Percentiles rank a stretch among this genome's conserved stretches.
Evolutionary conservation across 2,113 vertebrate species (phyloP).

Genomic region (Microtus pennsylvanicus): DNA sequence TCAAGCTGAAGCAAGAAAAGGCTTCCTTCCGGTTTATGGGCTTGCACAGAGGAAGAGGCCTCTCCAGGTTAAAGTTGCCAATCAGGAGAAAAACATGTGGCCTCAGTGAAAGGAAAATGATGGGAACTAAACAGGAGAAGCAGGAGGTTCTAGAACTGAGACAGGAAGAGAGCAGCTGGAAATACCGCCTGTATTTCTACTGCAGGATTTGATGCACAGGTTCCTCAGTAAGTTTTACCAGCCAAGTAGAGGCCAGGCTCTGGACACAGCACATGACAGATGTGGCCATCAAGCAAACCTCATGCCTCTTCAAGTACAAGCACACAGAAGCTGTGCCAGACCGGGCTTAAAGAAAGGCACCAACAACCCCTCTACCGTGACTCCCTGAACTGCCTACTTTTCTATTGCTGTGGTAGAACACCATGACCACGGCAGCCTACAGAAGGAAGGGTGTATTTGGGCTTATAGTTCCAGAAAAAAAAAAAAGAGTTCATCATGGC

Average conservation of each 20-base stretch:
- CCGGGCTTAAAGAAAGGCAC: not conserved
- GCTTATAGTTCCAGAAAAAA: too few species aligned
- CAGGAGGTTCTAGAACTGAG: not conserved
- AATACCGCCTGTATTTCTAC: accelerated
- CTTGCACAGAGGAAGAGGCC: not conserved
- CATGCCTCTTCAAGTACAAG: too few species aligned
- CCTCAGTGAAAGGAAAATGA: not conserved
- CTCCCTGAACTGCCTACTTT: not conserved
- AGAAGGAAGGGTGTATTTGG: too few species aligned
- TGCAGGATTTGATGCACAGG: too few species aligned
- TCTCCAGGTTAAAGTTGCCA: not conserved
- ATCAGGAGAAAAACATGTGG: not conserved
- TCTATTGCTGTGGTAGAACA: too few species aligned
- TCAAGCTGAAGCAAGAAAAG: not conserved
- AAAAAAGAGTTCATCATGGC: too few species aligned
- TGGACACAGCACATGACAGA: too few species aligned
- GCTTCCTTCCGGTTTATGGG: not conserved
- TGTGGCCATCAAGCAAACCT: not conserved
- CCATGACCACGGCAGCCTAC: too few species aligned
- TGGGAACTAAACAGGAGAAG: not conserved
- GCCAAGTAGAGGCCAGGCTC: not conserved
- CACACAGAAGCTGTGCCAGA: not conserved
- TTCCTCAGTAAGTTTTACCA: not conserved
- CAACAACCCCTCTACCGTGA: not conserved
- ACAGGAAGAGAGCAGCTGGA: not conserved